A percentile compares a stretch with the other conserved stretches of the same genome.
Evolutionary conservation across 2,113 vertebrate species (phyloP).

Genomic region (Bagarius yarrelli): DNA sequence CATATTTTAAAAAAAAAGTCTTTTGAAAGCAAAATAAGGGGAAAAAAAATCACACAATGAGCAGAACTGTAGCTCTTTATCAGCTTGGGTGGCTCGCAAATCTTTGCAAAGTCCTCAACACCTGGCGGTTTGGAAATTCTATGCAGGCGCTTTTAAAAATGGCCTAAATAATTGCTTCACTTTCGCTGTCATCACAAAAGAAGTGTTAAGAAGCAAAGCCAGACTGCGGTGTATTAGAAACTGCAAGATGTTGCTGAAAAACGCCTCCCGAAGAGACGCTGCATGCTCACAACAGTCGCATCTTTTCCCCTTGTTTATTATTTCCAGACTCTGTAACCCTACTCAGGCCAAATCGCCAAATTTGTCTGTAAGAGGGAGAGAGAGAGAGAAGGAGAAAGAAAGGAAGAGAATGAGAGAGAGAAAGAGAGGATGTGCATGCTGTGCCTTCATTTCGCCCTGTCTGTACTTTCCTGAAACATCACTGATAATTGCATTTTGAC

Average conservation of each 20-base stretch:
- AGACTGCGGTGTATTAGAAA: slow-evolving; percentile 47
- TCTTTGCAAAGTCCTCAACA: slow-evolving; percentile 41
- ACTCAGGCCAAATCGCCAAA: slow-evolving; percentile 28
- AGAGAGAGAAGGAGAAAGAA: not conserved
- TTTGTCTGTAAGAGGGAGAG: not conserved
- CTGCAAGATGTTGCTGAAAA: slow-evolving; percentile 49
- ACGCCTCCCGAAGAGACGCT: slow-evolving; percentile 35
- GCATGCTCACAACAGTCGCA: slow-evolving; percentile 24
- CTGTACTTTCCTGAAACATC: slow-evolving; percentile 54
- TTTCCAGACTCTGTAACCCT: slow-evolving; percentile 30
- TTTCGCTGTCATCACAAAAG: slow-evolving; percentile 55
- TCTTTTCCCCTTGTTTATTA: slow-evolving; percentile 44
- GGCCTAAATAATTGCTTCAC: slow-evolving; percentile 49
- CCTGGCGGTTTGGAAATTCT: slow-evolving; percentile 46
- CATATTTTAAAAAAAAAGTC: not conserved
- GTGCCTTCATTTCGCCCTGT: slow-evolving; percentile 38
- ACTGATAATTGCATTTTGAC: slow-evolving; percentile 60
- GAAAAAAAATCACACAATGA: slow-evolving; percentile 34
- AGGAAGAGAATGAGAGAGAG: slow-evolving; percentile 3
- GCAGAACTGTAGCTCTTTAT: slow-evolving; percentile 41
- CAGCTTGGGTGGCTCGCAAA: slow-evolving; percentile 47
- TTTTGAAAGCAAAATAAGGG: slow-evolving; percentile 18
- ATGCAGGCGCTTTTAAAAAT: slow-evolving; percentile 38
- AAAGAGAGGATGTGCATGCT: slow-evolving; percentile 16
- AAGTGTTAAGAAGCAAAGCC: slow-evolving; percentile 46